phyloP scores from a whole-genome alignment of 2,888 invertebrate species.

The Ptychoptera contaminata region DNA sequence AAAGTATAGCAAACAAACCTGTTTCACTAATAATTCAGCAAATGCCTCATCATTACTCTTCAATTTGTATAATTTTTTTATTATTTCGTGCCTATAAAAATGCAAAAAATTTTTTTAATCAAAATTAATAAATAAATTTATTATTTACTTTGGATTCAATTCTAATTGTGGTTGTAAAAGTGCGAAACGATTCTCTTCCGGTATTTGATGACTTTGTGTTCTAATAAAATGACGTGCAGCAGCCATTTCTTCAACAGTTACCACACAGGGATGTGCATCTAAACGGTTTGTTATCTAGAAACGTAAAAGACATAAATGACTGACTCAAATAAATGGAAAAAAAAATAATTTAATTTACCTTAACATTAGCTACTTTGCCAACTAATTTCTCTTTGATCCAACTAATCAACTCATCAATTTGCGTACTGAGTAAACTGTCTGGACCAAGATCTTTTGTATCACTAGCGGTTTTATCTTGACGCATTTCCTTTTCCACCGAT shows the following conservation, averaged over 20 bases:
- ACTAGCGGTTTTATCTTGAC: constrained; percentile 45
- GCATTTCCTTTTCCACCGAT: constrained; percentile 89
- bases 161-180: constrained; percentile 83
- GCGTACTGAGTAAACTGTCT: constrained; percentile 52
- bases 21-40: constrained; percentile 70
- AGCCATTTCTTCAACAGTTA: constrained; percentile 94
- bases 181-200: constrained; percentile 73
- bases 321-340: background rate
- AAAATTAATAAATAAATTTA: background rate
- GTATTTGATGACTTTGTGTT: constrained; percentile 66
- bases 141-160: constrained; percentile 69
- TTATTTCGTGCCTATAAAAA: constrained; percentile 62
- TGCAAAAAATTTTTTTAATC: constrained; percentile 9
- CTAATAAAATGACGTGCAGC: constrained; percentile 88
- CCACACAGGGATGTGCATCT: constrained; percentile 82
- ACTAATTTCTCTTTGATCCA: constrained; percentile 64
- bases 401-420: constrained; percentile 61
- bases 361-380: constrained; percentile 68
- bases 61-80: constrained; percentile 70
- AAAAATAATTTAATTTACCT: constrained; percentile 26
- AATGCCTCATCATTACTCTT: constrained; percentile 59
- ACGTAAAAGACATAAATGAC: background rate
- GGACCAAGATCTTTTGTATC: constrained; percentile 46
- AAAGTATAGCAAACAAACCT: constrained; percentile 35
- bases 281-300: constrained; percentile 52